Percentiles rank a stretch among this genome's conserved stretches.
These are phyloP conservation scores for Drosophila erecta DNA, from an alignment of 1,140 invertebrate species.

Conservation along the genomic window DNA sequence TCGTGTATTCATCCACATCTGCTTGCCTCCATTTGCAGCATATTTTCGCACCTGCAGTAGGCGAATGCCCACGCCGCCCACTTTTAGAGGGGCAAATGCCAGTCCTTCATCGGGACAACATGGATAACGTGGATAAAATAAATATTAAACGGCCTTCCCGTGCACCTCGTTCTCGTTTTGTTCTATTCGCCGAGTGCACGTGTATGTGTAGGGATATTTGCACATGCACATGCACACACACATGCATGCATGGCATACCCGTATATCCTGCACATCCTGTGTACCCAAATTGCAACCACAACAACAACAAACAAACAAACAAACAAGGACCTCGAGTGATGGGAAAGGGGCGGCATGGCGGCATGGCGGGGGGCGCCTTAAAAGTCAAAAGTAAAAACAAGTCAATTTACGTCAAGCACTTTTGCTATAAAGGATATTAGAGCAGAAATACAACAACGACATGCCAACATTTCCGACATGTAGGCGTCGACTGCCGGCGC, in stretches of 20 bases:
- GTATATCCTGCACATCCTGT: constrained; percentile 52
- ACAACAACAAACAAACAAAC: constrained; percentile 60
- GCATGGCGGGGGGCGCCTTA: too few species aligned
- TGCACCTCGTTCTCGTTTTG: constrained; percentile 36
- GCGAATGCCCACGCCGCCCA: not conserved
- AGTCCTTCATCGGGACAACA: constrained; percentile 40
- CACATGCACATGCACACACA: constrained; percentile 3
- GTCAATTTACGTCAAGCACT: constrained; percentile 83
- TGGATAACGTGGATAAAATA: constrained; percentile 80
- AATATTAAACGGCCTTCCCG: constrained; percentile 78
- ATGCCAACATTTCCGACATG: constrained; percentile 83
- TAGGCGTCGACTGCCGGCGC: constrained; percentile 79
- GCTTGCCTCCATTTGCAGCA: constrained; percentile 29
- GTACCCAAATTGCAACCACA: constrained; percentile 80
- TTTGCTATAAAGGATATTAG: constrained; percentile 84
- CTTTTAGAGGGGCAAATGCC: not conserved
- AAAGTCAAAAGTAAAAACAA: constrained; percentile 84
- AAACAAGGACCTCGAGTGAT: not conserved
- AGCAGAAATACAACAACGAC: constrained; percentile 83
- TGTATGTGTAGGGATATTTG: constrained; percentile 36
- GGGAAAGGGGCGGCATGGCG: too few species aligned
- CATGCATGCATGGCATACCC: not conserved
- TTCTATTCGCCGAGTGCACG: not conserved
- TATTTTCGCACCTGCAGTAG: constrained; percentile 52
- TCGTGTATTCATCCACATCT: constrained; percentile 12